These are phyloP conservation scores for Nysson spinosus DNA, from an alignment of 2,888 invertebrate species.

Conservation along the genomic window DNA sequence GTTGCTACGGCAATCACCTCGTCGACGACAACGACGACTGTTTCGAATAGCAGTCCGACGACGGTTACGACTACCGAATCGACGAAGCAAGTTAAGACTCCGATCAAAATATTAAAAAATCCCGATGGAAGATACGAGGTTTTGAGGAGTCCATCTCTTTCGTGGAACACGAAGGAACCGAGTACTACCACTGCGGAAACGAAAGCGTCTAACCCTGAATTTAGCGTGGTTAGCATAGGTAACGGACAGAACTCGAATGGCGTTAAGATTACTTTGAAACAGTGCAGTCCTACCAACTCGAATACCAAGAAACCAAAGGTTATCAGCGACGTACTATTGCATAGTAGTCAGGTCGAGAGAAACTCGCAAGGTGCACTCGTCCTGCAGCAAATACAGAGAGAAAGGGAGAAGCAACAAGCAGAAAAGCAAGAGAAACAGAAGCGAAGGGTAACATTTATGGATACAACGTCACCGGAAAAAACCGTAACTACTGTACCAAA, in stretches of 20 bases:
- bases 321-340: conserved; percentile 67
- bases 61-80: conserved; percentile 7
- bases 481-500: conserved; percentile 21
- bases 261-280: conserved; percentile 70
- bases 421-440: conserved; percentile 51
- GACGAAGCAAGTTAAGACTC: conserved; percentile 64
- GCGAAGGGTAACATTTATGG: conserved; percentile 56
- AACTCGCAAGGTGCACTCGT: conserved; percentile 27
- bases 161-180: conserved; percentile 34
- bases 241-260: conserved; percentile 67
- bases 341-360: conserved; percentile 46
- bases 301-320: conserved; percentile 66
- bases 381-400: conserved; percentile 43
- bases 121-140: conserved; percentile 69
- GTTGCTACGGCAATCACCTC: too few relatives aligned
- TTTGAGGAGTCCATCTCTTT: conserved; percentile 41
- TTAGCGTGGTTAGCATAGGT: conserved; percentile 70
- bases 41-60: conserved; percentile 8
- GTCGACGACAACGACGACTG: conserved; percentile 11
- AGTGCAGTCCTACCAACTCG: conserved; percentile 60
- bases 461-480: conserved; percentile 32
- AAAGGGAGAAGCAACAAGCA: conserved; percentile 38
- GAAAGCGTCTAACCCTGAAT: conserved; percentile 60
- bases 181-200: conserved; percentile 19
- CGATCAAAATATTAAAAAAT: conserved; percentile 70